phyloP scores from a whole-genome alignment of 2,797 vertebrate species.

The Tamandua tetradactyla region DNA sequence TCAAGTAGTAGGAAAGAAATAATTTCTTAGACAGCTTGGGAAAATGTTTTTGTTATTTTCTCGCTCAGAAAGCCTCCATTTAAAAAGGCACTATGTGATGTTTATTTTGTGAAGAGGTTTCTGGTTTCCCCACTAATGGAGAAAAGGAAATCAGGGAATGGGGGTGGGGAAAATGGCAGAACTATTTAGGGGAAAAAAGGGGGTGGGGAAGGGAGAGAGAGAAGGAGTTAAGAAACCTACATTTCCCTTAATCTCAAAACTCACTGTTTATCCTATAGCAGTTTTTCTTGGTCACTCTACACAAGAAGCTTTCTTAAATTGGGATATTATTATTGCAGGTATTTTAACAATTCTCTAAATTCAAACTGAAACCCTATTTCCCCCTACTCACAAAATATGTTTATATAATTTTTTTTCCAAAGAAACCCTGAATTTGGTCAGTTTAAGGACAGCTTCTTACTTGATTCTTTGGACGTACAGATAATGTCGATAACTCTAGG shows the following conservation, averaged over 20 bases:
- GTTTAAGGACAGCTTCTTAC: constrained; percentile 53
- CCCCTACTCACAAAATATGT: constrained; percentile 33
- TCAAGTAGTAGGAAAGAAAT: constrained; percentile 35
- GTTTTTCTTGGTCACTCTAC: constrained; percentile 46
- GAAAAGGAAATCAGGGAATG: constrained; percentile 25
- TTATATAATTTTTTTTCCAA: background rate
- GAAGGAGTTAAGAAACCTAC: constrained; percentile 34
- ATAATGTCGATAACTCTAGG: background rate
- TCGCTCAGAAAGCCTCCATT: constrained; percentile 10
- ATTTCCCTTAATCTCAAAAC: constrained; percentile 45
- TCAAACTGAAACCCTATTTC: constrained; percentile 57
- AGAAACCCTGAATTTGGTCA: constrained; percentile 18
- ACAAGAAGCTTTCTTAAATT: constrained; percentile 32
- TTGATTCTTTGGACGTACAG: constrained; percentile 13
- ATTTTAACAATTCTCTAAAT: constrained; percentile 65
- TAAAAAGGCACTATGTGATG: constrained; percentile 9
- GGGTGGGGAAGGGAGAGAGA: background rate
- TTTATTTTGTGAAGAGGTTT: constrained; percentile 55
- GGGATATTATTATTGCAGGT: constrained; percentile 57
- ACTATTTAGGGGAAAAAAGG: background rate
- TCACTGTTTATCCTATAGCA: constrained; percentile 46
- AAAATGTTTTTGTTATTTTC: background rate
- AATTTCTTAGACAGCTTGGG: background rate
- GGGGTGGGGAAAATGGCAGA: background rate
- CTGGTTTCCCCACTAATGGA: constrained; percentile 44